Evolutionary conservation across 1,140 invertebrate species (phyloP).

Genomic region (Polypedilum pembai): DNA sequence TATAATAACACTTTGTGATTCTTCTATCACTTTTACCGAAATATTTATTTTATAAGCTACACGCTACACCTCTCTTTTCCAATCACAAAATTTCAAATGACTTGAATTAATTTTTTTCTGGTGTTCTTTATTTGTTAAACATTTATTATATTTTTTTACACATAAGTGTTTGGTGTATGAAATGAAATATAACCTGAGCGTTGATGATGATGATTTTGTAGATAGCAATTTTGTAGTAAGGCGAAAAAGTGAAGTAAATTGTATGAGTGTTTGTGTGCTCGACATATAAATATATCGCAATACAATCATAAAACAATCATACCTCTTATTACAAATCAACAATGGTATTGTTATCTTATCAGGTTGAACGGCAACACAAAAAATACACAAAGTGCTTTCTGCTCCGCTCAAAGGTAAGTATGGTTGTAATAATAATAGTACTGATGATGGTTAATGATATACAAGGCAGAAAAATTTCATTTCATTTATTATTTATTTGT

Average conservation of each 20-base stretch:
- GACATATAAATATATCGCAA: background rate
- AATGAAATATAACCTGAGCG: background rate
- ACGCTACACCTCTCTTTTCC: background rate
- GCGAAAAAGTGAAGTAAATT: background rate
- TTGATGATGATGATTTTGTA: conserved; percentile 28
- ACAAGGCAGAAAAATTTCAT: background rate
- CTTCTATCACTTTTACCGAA: background rate
- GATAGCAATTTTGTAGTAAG: background rate
- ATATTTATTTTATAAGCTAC: conserved; percentile 2
- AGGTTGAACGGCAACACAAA: conserved; percentile 4
- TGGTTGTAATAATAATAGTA: too few species aligned
- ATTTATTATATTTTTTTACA: conserved; percentile 21
- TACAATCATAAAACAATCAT: background rate
- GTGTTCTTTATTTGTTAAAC: conserved; percentile 10
- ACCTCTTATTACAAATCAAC: background rate
- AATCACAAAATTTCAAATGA: conserved; percentile 27
- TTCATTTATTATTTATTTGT: background rate
- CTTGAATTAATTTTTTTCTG: conserved; percentile 23
- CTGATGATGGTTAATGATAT: background rate
- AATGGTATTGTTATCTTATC: conserved; percentile 18
- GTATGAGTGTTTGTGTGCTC: background rate
- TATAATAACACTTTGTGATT: background rate
- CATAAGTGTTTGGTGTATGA: conserved; percentile 15
- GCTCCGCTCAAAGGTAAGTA: background rate
- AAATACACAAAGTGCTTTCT: conserved; percentile 11